phyloP scores from a whole-genome alignment of 2,797 vertebrate species.

The Geotrypetes seraphini region DNA sequence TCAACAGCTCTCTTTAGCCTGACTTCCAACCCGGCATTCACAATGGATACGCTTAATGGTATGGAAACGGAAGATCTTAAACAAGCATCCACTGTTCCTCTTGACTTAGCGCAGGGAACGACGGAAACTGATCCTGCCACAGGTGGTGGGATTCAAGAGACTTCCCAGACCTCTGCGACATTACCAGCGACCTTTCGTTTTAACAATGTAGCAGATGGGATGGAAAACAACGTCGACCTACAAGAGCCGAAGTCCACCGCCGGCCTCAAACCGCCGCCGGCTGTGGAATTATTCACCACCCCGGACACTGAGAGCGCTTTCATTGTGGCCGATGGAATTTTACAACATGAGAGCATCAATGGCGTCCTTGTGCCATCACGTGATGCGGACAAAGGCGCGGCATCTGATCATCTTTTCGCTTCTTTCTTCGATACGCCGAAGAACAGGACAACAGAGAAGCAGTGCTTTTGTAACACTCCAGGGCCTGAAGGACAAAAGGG shows the following conservation, averaged over 20 bases:
- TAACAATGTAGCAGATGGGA: conserved; percentile 11
- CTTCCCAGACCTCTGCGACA: background rate
- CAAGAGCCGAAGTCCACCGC: conserved; percentile 1
- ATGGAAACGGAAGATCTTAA: conserved; percentile 6
- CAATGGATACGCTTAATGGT: conserved; percentile 6
- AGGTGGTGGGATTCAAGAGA: conserved; percentile 5
- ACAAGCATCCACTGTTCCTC: conserved; percentile 13
- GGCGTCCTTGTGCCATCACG: background rate
- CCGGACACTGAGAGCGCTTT: background rate
- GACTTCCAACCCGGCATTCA: conserved; percentile 3
- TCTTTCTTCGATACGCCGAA: conserved; percentile 4
- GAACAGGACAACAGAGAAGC: conserved; percentile 3
- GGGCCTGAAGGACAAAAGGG: conserved; percentile 21
- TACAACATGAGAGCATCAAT: conserved; percentile 3
- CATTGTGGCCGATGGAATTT: background rate
- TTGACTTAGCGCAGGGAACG: conserved; percentile 3
- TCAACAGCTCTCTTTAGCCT: conserved; percentile 4
- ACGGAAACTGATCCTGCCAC: conserved; percentile 9
- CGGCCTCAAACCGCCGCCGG: conserved; percentile 12
- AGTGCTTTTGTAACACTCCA: conserved; percentile 18
- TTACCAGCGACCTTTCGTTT: conserved; percentile 1
- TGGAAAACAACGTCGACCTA: conserved; percentile 15
- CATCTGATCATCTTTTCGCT: conserved; percentile 1
- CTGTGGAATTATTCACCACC: conserved; percentile 19
- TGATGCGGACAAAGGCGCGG: background rate